Conservation (phyloP, 2,797 vertebrate species). For the Pangasius mekongensis region DNA sequence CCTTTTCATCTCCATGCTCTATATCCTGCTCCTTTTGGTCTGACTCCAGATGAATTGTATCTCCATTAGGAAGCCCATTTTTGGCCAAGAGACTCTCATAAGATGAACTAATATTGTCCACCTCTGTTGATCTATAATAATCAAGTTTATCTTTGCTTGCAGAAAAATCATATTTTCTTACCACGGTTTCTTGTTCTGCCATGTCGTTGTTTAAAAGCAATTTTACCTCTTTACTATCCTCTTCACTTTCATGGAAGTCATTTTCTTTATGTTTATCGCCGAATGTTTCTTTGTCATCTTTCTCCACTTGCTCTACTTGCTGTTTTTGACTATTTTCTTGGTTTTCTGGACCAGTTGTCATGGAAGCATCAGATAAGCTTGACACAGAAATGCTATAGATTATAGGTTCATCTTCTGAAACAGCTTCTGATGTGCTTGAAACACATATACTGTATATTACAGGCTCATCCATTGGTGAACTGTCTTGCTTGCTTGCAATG, state of each 20-base stretch:
- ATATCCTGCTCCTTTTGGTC: slow-evolving; percentile 31
- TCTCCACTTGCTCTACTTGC: slow-evolving; percentile 6
- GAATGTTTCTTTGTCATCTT: slow-evolving; percentile 30
- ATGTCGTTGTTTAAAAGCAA: not conserved
- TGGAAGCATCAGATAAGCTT: slow-evolving; percentile 26
- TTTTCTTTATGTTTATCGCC: slow-evolving; percentile 31
- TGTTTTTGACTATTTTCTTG: slow-evolving; percentile 31
- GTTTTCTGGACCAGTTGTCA: slow-evolving; percentile 16
- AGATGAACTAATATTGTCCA: slow-evolving; percentile 40
- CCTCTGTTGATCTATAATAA: slow-evolving; percentile 29
- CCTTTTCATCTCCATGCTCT: slow-evolving; percentile 20
- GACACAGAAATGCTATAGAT: slow-evolving; percentile 45
- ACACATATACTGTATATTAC: slow-evolving; percentile 53
- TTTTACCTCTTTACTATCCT: slow-evolving; percentile 17
- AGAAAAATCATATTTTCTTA: slow-evolving; percentile 22
- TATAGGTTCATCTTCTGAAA: slow-evolving; percentile 45
- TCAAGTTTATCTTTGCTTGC: slow-evolving; percentile 26
- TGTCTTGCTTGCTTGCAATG: slow-evolving; percentile 42
- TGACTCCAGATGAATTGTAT: slow-evolving; percentile 30
- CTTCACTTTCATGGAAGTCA: slow-evolving; percentile 14
- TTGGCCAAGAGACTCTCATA: slow-evolving; percentile 56
- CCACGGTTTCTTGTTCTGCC: slow-evolving; percentile 30
- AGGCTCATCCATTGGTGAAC: slow-evolving; percentile 47
- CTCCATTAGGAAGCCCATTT: slow-evolving; percentile 45
- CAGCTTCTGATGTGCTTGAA: slow-evolving; percentile 45